Base-by-base conservation (phyloP, 2,888 invertebrate genomes). In the Pseudococcus viburni region DNA sequence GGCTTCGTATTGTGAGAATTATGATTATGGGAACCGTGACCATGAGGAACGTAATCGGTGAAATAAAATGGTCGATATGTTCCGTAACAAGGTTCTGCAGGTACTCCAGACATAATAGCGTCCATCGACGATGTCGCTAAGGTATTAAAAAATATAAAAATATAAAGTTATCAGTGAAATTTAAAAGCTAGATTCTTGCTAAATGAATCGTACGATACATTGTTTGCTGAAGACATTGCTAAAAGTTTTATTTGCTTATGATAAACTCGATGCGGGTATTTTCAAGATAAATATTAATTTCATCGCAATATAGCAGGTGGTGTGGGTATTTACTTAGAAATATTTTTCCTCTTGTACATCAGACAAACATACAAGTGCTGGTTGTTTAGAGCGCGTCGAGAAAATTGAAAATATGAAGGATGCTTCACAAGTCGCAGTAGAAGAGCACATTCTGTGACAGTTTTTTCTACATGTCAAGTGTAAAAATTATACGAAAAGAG, bases 51-150 rank as follows among this genome's bases (percentile, higher is more conserved):
- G 39, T 87, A 89, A 55, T 89, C 89, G 7, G 89, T 88, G 46
- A 89, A 91, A 89, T 91, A 89, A 46, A 90, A 91, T 5, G 92
- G 92, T 39, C 91, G 91, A 89, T 92, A 92, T 3, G 91, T 91
- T 3, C 92, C 92, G 12, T 89, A 89, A n/a, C 89, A 89, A 51
- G 90, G 89, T 46, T 90, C 90, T 22, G 86, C 86, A 19, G 89
- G 85, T 39, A 89, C 88, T 51, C 88, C 89, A 84, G 85, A 88
- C 88, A 85, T 87, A 19, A 89, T 88, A 46, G 89, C 80, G 68
- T 89, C 89, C 51, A 64, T 46, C 8, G 88, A 88, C 17, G 73
- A 85, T 8, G 88, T 88, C 19, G 89, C 89, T 89, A 59, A 51
- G 88, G 26, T 33, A 33, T 33, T 86, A 19, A 22, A 33, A 80